Evolutionary conservation across 2,888 invertebrate species (phyloP), one percentile per base, ranked within the genome.

Genomic region (Drosophila multiciliata): DNA sequence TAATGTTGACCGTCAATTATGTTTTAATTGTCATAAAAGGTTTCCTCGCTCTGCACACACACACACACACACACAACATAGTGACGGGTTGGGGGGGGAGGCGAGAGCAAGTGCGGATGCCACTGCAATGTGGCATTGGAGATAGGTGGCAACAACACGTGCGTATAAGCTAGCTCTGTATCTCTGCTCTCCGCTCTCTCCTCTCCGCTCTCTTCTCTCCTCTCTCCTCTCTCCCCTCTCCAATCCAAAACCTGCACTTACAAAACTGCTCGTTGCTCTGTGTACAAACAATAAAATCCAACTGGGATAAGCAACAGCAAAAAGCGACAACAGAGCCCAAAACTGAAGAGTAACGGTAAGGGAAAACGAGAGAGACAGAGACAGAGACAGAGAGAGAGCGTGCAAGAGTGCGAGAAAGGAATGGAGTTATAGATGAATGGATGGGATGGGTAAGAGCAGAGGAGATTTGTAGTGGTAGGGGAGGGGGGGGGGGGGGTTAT

Each of bases 1-100:
- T 87, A 91, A 91, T 91, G 89, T 91, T 92, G 90, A 92, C 89
- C 92, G 92, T 92, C 93, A 93, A 93, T 93, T 93, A 93, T 90
- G 90, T 93, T 92, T 93, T 92, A 93, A 93, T 93, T 93, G 93
- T 90, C 90, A 91, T 93, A 92, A 92, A 92, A 93, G 92, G 91
- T 90, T 91, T 91, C 66, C 85, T 76, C 76, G 73, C 67, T 61
- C 23, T 23, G 48, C 45, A 50, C 36, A 42, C 61, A 53, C 54
- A 62, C 53, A 61, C 36, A 62, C 40, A 66, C 36, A 45, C 12
- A 26, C 35, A 23, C 23, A 26, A 26, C 5, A 29, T 29, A 15
- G 11, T 15, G 49, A 33, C 8, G 40, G 45, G n/a, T 11, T 26
- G n/a, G 48, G 17, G 63, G 0, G 15, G 9, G 32, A 20, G 53